Percentiles rank a stretch among this genome's conserved stretches.
phyloP scores from a whole-genome alignment of 2,113 vertebrate genomes.

The Spea multiplicata region DNA sequence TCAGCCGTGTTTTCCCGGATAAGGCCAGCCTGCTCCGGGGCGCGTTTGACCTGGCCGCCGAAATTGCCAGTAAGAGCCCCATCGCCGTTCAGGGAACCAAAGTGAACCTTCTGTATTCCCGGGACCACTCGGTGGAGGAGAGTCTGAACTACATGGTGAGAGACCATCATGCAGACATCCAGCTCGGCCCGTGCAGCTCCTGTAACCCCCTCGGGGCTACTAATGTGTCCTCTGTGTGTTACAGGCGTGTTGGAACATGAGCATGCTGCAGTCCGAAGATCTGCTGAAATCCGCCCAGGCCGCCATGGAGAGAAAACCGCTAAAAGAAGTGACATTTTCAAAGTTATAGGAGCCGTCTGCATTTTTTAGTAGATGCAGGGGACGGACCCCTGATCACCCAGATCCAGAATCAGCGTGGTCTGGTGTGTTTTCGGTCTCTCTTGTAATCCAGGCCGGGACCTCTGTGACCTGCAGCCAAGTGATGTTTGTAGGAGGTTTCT shows the following conservation, averaged over 20 bases:
- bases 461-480: no score
- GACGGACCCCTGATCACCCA: no score
- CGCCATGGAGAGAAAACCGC: slow-evolving; percentile 75
- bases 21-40: slow-evolving; percentile 70
- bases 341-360: slow-evolving; percentile 65
- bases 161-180: background rate
- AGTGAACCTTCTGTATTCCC: slow-evolving; percentile 79
- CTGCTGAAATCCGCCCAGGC: slow-evolving; percentile 78
- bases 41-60: slow-evolving; percentile 70
- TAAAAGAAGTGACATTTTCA: slow-evolving; percentile 67
- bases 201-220: background rate
- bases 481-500: no score
- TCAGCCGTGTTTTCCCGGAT: slow-evolving; percentile 79
- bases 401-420: no score
- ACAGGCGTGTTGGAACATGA: slow-evolving; percentile 85
- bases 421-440: no score
- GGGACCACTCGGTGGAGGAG: slow-evolving; percentile 76
- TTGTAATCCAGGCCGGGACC: no score
- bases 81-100: slow-evolving; percentile 86
- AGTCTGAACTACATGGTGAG: slow-evolving; percentile 71
- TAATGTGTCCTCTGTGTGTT: background rate
- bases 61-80: slow-evolving; percentile 80
- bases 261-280: slow-evolving; percentile 86
- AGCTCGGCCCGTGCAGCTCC: no score
- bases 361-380: no score